Evolutionary conservation across 2,888 invertebrate genomes (phyloP), one percentile per base, ranked within the genome.

Genomic region (Plebejus anna): DNA sequence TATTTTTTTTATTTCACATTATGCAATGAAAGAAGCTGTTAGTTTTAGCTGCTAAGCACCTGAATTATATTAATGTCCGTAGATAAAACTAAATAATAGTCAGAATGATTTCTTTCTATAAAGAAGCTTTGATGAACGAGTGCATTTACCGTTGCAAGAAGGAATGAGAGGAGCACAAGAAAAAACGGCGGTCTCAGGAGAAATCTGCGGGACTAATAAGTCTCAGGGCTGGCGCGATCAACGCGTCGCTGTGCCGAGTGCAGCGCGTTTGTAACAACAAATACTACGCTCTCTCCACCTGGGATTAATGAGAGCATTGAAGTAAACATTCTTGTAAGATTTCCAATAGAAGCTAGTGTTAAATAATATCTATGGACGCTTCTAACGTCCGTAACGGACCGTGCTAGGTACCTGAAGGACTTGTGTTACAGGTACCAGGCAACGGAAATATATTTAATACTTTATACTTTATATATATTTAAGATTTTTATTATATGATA

Each of bases 201-300:
- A 66, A 66, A 66, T 66, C 66, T 66, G 32, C 66, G 32, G 2
- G 32, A 66, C 66, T 66, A 28, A 61, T 61, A 61, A 61, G 66
- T 66, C 66, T 36, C 32, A 36, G 16, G 66, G 5, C 66, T 36
- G 32, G 16, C 22, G 28, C 61, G 28, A 61, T 61, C 28, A 61
- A 61, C 61, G 61, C 61, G 22, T 28, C 28, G 9, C 47, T 61
- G 9, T 47, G 47, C 47, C 0, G n/a, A n/a, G 6, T 59, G 59
- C 59, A 22, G 59, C 59, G 16, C 7, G n/a, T 59, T 22, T 59
- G n/a, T 22, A 7, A n/a, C 59, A 1, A 55, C 16, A 16, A 59
- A 0, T 11, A 47, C 47, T 47, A 47, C 9, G 47, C 28, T 11
- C 28, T 61, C 61, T 32, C 22, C 11, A 9, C 22, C 22, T 59